These are phyloP conservation scores for Oreochromis spilurus DNA, from an alignment of 2,113 vertebrate species.

Conservation along the genomic window DNA sequence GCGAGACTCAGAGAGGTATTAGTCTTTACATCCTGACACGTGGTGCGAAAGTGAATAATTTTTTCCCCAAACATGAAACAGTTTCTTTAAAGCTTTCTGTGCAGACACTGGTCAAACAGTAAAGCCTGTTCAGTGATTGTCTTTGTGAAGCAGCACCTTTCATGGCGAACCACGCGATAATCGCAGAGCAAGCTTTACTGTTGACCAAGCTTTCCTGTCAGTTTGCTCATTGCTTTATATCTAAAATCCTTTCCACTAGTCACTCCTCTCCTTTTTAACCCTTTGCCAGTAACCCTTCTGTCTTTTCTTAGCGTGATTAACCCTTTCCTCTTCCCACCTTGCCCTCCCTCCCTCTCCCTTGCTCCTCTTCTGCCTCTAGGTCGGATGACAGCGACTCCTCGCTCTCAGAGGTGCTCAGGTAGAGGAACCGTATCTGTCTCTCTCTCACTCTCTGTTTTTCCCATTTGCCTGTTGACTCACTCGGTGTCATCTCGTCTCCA, in stretches of 20 bases:
- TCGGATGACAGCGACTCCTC: conserved; percentile 99
- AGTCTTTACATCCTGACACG: background rate
- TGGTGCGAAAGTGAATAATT: background rate
- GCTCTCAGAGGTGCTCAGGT: conserved; percentile 99
- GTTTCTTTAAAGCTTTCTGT: background rate
- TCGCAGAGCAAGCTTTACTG: conserved; percentile 20
- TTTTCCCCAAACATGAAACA: background rate
- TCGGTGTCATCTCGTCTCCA: conserved; percentile 20
- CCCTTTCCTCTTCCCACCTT: conserved; percentile 60
- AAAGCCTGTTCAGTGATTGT: conserved; percentile 6
- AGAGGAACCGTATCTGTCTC: conserved; percentile 82
- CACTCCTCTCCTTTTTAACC: conserved; percentile 38
- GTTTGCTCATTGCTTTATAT: conserved; percentile 28
- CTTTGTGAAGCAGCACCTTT: background rate
- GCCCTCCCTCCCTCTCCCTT: conserved; percentile 57
- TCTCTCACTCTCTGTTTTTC: conserved; percentile 43
- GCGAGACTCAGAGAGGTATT: background rate
- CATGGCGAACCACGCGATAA: background rate
- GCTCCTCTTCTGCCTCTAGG: conserved; percentile 97
- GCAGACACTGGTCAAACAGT: conserved; percentile 11
- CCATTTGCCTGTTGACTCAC: conserved; percentile 52
- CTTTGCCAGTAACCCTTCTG: conserved; percentile 60
- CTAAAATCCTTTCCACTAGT: conserved; percentile 28
- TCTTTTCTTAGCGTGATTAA: conserved; percentile 61
- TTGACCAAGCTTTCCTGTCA: conserved; percentile 28